Base-by-base conservation (phyloP, 1,140 invertebrate species). In the Spodoptera frugiperda region DNA sequence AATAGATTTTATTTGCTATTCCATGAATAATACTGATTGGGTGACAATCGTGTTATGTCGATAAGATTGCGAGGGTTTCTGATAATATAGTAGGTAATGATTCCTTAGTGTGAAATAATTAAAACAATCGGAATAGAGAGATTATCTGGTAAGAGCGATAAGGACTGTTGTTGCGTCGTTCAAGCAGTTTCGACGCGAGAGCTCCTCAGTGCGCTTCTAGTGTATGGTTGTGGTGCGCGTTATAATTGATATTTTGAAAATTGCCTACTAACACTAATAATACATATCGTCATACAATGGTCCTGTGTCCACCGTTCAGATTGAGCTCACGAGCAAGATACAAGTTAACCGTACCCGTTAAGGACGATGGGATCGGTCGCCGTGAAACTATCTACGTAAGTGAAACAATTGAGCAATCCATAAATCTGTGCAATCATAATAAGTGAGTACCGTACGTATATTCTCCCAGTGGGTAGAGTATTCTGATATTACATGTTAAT, bases 121-220 rank as follows among this genome's bases (percentile, higher is more conserved):
- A 93, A 93, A 93, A 92, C 90, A 92, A 92, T 92, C 84, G 89
- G 84, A 83, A 89, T 84, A 83, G 86, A 78, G 84, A 91, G 90
- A 93, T 94, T 84, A 93, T 93, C 91, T 91, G 77, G 72, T 44
- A 76, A 78, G 44, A 78, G 83, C 83, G 92, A 94, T 94, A 94
- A 92, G 84, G 84, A 82, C 81, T 87, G 84, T 83, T 73, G 74
- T 82, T 82, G 81, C 82, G 84, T 78, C 84, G 84, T 82, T 81
- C 73, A 83, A 80, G 71, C 87, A 91, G 88, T 91, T 65, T 70
- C 75, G 71, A 68, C 79, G 86, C 84, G 81, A 74, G 71, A 76
- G 84, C 78, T 73, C 59, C 59, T 77, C 53, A 72, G 65, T 71
- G 70, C 78, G 78, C 59, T 49, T 33, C 33, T 67, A 19, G 48